phyloP scores from a whole-genome alignment of 2,888 invertebrate genomes.

The Watsonalla binaria region DNA sequence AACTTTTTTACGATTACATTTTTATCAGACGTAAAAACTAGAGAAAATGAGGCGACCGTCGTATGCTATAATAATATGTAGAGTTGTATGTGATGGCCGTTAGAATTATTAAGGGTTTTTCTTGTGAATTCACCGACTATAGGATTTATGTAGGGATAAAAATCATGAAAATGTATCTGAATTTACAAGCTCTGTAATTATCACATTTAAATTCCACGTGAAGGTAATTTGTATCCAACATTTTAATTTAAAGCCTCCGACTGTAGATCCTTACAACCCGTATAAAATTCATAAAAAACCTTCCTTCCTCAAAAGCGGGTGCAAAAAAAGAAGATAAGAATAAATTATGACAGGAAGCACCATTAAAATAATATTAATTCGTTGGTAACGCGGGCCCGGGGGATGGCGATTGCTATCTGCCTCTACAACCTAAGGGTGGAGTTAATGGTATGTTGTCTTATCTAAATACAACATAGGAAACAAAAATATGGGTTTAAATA shows the following conservation, averaged over 20 bases:
- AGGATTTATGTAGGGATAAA: no score
- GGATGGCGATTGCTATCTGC: slow-evolving; percentile 10
- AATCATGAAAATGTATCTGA: no score
- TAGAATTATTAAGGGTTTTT: no score
- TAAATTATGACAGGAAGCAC: slow-evolving; percentile 58
- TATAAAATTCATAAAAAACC: slow-evolving; percentile 25
- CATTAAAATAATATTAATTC: slow-evolving; percentile 58
- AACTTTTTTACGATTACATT: neutral
- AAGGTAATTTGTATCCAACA: neutral
- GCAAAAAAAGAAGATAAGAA: slow-evolving; percentile 55
- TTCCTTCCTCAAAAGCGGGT: slow-evolving; percentile 22
- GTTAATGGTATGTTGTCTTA: neutral
- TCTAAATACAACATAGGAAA: neutral
- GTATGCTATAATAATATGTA: no score
- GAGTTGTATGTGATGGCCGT: no score
- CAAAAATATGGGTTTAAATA: no score
- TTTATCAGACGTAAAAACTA: no score
- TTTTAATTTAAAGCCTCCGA: neutral
- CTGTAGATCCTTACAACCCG: neutral
- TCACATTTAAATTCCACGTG: no score
- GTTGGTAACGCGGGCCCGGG: slow-evolving; percentile 27
- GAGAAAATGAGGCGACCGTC: no score
- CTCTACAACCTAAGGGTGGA: neutral
- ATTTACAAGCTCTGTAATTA: no score
- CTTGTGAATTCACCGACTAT: no score